A percentile compares a stretch with the other conserved stretches of the same genome.
Conservation (phyloP, 2,113 vertebrate genomes). For the Elachura formosa region DNA sequence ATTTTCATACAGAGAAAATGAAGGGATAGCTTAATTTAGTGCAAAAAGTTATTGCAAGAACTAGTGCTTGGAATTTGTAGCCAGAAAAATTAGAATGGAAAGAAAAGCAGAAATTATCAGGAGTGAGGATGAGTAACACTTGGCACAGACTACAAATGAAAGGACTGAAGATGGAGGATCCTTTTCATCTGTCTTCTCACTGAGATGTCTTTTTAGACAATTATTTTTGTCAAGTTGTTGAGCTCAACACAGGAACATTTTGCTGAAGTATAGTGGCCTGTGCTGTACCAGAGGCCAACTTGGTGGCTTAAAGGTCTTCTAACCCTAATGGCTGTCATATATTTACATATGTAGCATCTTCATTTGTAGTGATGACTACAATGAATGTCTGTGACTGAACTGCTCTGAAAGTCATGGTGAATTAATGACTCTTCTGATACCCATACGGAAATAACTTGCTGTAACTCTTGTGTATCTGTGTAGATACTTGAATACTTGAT, state of each 20-base stretch:
- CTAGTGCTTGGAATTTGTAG: background rate
- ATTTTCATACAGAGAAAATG: background rate
- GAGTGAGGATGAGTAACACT: background rate
- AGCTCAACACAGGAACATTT: background rate
- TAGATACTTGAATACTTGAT: too few relatives aligned
- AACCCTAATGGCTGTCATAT: background rate
- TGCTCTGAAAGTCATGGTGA: background rate
- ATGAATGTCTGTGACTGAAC: background rate
- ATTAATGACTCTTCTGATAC: background rate
- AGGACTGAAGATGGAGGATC: background rate
- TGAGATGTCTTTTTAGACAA: background rate
- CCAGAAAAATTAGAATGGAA: constrained; percentile 18
- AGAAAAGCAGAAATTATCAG: constrained; percentile 1
- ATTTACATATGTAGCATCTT: background rate
- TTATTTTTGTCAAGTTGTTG: background rate
- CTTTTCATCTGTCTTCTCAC: background rate
- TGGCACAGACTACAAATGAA: background rate
- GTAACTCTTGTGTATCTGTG: background rate
- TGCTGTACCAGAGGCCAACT: background rate
- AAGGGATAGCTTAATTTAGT: background rate
- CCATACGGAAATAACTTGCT: background rate
- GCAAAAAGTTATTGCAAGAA: background rate
- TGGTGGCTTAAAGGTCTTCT: background rate
- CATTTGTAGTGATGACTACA: background rate
- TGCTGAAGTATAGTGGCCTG: background rate